Evolutionary conservation across 1,140 invertebrate genomes (phyloP).

Genomic region (Asbolus verrucosus): DNA sequence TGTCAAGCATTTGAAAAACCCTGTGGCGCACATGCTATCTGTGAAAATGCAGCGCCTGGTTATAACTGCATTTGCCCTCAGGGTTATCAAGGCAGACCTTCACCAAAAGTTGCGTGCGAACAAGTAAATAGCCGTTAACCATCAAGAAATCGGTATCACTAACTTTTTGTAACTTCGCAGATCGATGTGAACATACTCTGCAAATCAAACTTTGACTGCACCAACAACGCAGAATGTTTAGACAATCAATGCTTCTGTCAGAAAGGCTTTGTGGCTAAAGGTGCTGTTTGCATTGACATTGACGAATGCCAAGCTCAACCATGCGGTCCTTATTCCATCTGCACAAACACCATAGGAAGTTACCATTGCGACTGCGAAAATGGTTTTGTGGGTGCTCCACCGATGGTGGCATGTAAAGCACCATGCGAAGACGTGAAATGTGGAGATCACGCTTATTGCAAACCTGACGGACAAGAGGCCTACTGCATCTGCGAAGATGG

Average conservation of each 20-base stretch:
- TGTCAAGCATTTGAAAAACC: slow-evolving; percentile 83
- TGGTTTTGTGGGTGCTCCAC: slow-evolving; percentile 87
- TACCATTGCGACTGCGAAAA: slow-evolving; percentile 89
- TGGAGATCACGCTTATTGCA: slow-evolving; percentile 88
- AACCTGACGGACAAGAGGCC: slow-evolving; percentile 87
- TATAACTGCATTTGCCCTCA: slow-evolving; percentile 90
- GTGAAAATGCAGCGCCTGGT: slow-evolving; percentile 87
- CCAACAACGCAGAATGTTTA: slow-evolving; percentile 91
- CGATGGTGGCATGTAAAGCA: slow-evolving; percentile 84
- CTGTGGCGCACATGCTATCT: slow-evolving; percentile 88
- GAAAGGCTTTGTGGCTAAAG: slow-evolving; percentile 85
- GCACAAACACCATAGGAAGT: slow-evolving; percentile 85
- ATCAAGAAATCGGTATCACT: background rate
- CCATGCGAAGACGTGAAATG: slow-evolving; percentile 93
- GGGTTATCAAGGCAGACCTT: slow-evolving; percentile 86
- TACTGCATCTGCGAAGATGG: slow-evolving; percentile 94
- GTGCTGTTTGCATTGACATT: slow-evolving; percentile 83
- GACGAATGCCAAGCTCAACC: slow-evolving; percentile 83
- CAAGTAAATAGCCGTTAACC: slow-evolving; percentile 72
- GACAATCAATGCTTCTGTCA: slow-evolving; percentile 92
- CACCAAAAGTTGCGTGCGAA: slow-evolving; percentile 86
- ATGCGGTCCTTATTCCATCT: slow-evolving; percentile 86
- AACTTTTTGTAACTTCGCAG: slow-evolving; percentile 65
- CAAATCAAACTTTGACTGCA: slow-evolving; percentile 90
- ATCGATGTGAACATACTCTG: slow-evolving; percentile 88